Conservation (phyloP, 2,888 invertebrate species). For the Latrodectus hesperus region DNA sequence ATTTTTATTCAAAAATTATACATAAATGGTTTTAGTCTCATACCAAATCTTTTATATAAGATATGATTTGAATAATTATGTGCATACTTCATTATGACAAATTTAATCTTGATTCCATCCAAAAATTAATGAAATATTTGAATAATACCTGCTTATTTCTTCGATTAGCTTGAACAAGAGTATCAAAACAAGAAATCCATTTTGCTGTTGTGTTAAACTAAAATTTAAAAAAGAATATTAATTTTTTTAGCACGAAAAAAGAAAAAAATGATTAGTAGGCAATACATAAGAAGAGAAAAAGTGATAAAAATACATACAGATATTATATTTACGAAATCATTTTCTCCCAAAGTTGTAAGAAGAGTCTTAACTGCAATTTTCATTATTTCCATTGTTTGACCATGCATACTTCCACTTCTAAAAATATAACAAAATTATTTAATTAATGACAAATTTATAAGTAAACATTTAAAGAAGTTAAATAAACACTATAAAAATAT, state of each 20-base stretch:
- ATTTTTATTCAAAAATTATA: no score
- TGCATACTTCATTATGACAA: no score
- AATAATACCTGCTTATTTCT: slow-evolving; percentile 75
- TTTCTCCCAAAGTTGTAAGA: slow-evolving; percentile 77
- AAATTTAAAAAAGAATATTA: slow-evolving; percentile 4
- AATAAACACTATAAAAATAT: no score
- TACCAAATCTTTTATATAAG: no score
- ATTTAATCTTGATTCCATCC: no score
- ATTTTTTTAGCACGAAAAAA: no score
- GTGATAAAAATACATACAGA: slow-evolving; percentile 72
- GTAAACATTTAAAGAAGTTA: no score
- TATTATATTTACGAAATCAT: slow-evolving; percentile 77
- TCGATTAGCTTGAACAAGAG: slow-evolving; percentile 77
- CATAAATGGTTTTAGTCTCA: no score
- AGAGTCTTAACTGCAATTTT: slow-evolving; percentile 77
- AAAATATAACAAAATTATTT: neutral
- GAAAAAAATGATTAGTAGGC: neutral
- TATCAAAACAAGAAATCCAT: slow-evolving; percentile 74
- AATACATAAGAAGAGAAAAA: neutral
- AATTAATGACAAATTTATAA: no score
- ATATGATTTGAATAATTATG: no score
- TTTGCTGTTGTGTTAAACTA: slow-evolving; percentile 75
- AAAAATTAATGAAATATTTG: no score
- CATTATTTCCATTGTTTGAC: slow-evolving; percentile 77
- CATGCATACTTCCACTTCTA: slow-evolving; percentile 77